These are phyloP conservation scores for Penaeus chinensis DNA, from an alignment of 1,140 invertebrate genomes.

Conservation along the genomic window DNA sequence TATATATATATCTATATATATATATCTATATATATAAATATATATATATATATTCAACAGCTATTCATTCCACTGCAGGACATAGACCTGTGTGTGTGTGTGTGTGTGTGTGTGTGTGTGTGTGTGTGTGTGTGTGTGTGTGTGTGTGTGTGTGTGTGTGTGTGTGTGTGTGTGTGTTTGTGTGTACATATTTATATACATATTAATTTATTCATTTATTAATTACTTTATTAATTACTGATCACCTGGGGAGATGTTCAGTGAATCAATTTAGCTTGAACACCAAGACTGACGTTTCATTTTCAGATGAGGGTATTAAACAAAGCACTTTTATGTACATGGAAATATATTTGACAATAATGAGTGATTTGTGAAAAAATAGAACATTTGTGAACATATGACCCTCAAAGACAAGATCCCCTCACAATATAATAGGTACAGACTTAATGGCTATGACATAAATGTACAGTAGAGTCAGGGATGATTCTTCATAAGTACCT, in stretches of 20 bases:
- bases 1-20: too few species aligned
- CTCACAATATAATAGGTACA: constrained; percentile 42
- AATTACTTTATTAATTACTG: too few species aligned
- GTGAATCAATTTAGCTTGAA: not conserved
- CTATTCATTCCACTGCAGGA: too few species aligned
- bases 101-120: too few species aligned
- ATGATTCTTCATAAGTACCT: constrained; percentile 20
- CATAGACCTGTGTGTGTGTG: too few species aligned
- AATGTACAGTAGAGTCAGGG: constrained; percentile 44
- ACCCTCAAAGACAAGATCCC: constrained; percentile 29
- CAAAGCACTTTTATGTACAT: constrained; percentile 29
- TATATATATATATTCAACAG: too few species aligned
- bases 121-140: too few species aligned
- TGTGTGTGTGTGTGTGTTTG: too few species aligned
- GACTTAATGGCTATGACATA: constrained; percentile 27
- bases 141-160: not conserved
- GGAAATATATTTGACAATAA: constrained; percentile 57
- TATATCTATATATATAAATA: too few species aligned
- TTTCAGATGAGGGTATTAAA: not conserved
- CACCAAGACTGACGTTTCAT: too few species aligned
- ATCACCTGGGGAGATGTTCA: not conserved
- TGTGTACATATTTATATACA: too few species aligned
- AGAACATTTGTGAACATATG: constrained; percentile 53
- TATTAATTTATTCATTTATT: too few species aligned
- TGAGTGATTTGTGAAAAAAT: constrained; percentile 56